These are phyloP conservation scores for Chiloscyllium plagiosum DNA, from an alignment of 2,113 vertebrate genomes.

Conservation along the genomic window DNA sequence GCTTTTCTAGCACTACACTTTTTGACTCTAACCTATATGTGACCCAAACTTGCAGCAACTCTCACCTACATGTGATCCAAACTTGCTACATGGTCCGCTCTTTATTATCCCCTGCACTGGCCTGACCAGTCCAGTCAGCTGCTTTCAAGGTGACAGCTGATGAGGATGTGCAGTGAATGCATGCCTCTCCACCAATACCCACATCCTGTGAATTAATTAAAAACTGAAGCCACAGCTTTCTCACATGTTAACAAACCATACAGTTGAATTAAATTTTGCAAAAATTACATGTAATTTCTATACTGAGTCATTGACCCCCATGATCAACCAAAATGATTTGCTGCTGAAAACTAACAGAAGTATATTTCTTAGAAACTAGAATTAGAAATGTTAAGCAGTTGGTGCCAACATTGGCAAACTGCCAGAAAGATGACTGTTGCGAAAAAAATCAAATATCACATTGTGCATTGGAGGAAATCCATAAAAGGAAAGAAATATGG, in stretches of 20 bases:
- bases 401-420: neutral
- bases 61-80: too few relatives aligned
- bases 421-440: neutral
- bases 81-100: neutral
- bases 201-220: neutral
- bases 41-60: too few relatives aligned
- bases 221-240: neutral
- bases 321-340: neutral
- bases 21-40: too few relatives aligned
- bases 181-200: neutral
- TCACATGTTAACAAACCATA: neutral
- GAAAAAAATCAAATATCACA: neutral
- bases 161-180: neutral
- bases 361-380: neutral
- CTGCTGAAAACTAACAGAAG: neutral
- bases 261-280: neutral
- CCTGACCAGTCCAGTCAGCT: neutral
- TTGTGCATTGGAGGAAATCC: neutral
- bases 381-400: neutral
- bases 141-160: neutral
- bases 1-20: too few relatives aligned
- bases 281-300: neutral
- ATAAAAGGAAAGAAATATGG: neutral
- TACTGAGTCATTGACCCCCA: neutral
- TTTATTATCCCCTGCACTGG: neutral